Base-by-base conservation (phyloP, 2,888 invertebrate species). In the Xestia c-nigrum region DNA sequence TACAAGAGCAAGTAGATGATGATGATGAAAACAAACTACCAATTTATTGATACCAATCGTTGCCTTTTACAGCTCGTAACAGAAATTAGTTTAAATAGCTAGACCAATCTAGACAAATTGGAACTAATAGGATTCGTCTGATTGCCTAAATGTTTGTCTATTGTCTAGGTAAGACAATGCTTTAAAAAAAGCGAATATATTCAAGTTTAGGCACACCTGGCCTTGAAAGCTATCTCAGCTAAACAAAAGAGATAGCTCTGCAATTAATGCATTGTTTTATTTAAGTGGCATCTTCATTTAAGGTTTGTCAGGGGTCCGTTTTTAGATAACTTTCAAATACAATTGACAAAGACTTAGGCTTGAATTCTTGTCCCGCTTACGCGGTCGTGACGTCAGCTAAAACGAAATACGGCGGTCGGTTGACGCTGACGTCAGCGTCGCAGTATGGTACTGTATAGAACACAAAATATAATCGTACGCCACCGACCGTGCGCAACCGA, bases 121-220 rank as follows among this genome's bases (percentile, higher is more conserved):
- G 3, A 50, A 65, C 19, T 66, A 83, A 82, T 77, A 50, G 69
- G 43, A 63, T 78, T 74, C 38, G 69, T 66, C 69, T 83, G 73
- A 78, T 66, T 50, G 74, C 59, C 65, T 78, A 46, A 78, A 83
- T 78, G 61, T 66, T 83, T 61, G 65, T 61, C 52, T 69, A 69
- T 81, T 78, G 24, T 73, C 24, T 55, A 68, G 40, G 31, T 50
- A 68, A 61, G 40, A 61, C 61, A 61, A 61, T 38, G 5, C 61
- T 38, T 38, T 61, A 31, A 61, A 71, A 72, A 12, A 47, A 67
- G 64, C 40, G 19, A 71, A 55, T 69, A 12, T 24, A 31, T 72
- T 73, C 59, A 21, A 69, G 59, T 55, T 47, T 59, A 69, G 31
- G 52, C 19, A 64, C 31, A 50, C 31, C 16, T 50, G 31, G 14